Percentiles rank a stretch among this genome's conserved stretches.
Evolutionary conservation across 1,140 invertebrate genomes (phyloP).

Genomic region (Drosophila orena): DNA sequence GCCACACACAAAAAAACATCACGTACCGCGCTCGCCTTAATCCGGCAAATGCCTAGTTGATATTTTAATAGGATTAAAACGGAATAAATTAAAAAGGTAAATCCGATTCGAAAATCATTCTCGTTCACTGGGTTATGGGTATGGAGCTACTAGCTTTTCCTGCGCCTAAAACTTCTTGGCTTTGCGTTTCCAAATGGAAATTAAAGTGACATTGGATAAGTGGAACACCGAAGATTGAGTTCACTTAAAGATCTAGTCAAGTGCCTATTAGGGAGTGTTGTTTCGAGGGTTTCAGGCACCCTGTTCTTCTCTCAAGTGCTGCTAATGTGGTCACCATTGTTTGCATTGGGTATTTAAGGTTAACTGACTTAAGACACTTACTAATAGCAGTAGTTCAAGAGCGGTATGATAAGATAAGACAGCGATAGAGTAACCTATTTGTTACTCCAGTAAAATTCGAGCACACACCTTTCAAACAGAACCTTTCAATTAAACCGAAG

Average conservation of each 20-base stretch:
- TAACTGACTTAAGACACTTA: conserved; percentile 1
- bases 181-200: not conserved
- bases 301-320: not conserved
- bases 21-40: conserved; percentile 8
- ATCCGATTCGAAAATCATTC: conserved; percentile 5
- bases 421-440: too few relatives aligned
- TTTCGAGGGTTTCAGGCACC: conserved; percentile 1
- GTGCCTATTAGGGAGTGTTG: not conserved
- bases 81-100: conserved; percentile 17
- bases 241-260: not conserved
- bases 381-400: conserved; percentile 13
- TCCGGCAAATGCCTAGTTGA: conserved; percentile 20
- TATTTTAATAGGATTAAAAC: conserved; percentile 27
- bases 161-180: not conserved
- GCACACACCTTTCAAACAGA: too few relatives aligned
- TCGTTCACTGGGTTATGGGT: conserved; percentile 11
- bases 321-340: not conserved
- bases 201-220: not conserved
- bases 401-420: conserved; percentile 3
- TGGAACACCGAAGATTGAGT: not conserved
- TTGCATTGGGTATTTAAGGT: not conserved
- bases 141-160: not conserved
- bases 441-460: too few relatives aligned
- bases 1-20: conserved; percentile 17
- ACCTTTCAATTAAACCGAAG: not conserved